phyloP scores from a whole-genome alignment of 2,888 invertebrate genomes.

The Thymelicus acteon region DNA sequence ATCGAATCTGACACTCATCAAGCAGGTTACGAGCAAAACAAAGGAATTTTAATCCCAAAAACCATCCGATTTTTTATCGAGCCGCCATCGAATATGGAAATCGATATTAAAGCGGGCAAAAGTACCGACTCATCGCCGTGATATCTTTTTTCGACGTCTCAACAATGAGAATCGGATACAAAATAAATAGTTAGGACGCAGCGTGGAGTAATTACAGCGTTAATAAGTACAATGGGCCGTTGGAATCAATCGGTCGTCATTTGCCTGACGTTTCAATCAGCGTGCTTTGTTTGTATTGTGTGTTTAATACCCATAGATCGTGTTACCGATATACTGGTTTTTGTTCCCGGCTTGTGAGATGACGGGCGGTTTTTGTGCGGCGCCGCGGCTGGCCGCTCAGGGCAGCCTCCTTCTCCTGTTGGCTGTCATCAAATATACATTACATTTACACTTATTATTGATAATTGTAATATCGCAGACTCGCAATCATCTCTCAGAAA shows the following conservation, averaged over 20 bases:
- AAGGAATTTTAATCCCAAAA: slow-evolving; percentile 40
- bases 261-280: slow-evolving; percentile 83
- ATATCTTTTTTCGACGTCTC: slow-evolving; percentile 72
- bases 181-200: slow-evolving; percentile 80
- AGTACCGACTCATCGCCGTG: slow-evolving; percentile 73
- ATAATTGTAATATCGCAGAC: too few species aligned
- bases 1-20: slow-evolving; percentile 34
- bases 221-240: slow-evolving; percentile 78
- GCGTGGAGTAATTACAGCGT: slow-evolving; percentile 80
- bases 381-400: slow-evolving; percentile 49
- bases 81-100: slow-evolving; percentile 59
- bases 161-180: slow-evolving; percentile 77
- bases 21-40: slow-evolving; percentile 36
- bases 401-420: background rate
- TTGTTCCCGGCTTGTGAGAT: slow-evolving; percentile 49
- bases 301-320: slow-evolving; percentile 81
- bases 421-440: too few species aligned
- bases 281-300: slow-evolving; percentile 82
- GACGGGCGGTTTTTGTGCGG: slow-evolving; percentile 64
- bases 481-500: too few species aligned
- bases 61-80: slow-evolving; percentile 47
- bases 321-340: slow-evolving; percentile 80
- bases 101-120: slow-evolving; percentile 69
- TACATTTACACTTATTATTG: too few species aligned
- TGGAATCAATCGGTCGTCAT: slow-evolving; percentile 79